Conservation (phyloP, 92 coral and sea anemone genomes). For the Isaurus tuberculatus region DNA sequence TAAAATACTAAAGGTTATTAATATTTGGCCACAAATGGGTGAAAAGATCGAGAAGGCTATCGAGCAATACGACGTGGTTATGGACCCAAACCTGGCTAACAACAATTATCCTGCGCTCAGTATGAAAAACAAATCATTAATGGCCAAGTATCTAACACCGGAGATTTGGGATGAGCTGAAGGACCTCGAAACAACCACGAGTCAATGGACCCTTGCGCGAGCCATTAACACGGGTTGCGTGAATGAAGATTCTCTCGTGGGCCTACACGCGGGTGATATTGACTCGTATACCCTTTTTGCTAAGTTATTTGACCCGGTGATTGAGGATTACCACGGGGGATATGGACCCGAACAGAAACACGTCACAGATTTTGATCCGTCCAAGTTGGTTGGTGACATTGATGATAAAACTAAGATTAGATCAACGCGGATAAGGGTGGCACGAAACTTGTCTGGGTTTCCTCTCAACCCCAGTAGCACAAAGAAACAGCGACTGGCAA, state of each 20-base stretch:
- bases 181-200: constrained; percentile 48
- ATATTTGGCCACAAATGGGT: too few species aligned
- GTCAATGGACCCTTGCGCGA: constrained; percentile 69
- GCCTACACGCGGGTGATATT: constrained; percentile 76
- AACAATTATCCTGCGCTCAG: constrained; percentile 66
- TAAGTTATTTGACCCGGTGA: constrained; percentile 69
- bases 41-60: neutral
- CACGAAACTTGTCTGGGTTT: constrained; percentile 67
- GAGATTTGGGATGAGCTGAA: constrained; percentile 63
- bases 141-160: constrained; percentile 50
- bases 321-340: constrained; percentile 73
- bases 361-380: constrained; percentile 67
- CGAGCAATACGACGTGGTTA: constrained; percentile 46
- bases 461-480: constrained; percentile 73
- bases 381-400: constrained; percentile 58
- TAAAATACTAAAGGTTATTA: too few species aligned
- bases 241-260: constrained; percentile 60
- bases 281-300: constrained; percentile 72
- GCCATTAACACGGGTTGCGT: constrained; percentile 67
- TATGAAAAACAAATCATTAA: constrained; percentile 39
- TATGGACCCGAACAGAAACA: constrained; percentile 59
- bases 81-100: constrained; percentile 70
- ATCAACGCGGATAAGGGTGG: constrained; percentile 75
- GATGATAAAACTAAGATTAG: constrained; percentile 61
- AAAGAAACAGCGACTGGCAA: constrained; percentile 62